Base-by-base conservation (phyloP, 2,888 invertebrate genomes). In the Lacanobia wlatinum region DNA sequence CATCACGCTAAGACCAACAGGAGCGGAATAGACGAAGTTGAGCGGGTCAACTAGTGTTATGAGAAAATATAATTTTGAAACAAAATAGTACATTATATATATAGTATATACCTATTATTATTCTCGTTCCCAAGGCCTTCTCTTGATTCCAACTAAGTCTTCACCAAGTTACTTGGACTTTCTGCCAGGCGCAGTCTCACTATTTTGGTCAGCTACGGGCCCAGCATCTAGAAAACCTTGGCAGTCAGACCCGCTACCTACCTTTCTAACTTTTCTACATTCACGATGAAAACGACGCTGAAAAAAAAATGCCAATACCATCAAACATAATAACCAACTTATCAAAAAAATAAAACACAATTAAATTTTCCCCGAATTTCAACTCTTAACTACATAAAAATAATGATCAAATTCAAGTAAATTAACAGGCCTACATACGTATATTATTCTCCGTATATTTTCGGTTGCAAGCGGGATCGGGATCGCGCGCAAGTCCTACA, bases 401-500 rank as follows among this genome's bases (percentile, higher is more conserved):
- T 84, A 76, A 70, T 73, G 64, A 70, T 68, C 62, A 67, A 75
- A 75, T 60, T 59, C 48, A 68, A 73, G 21, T 74, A 58, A 70
- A 68, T 72, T 40, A 3, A 28, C 18, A 6, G 21, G 28, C 28
- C 43, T 53, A 16, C n/a, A 34, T 67, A 59, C 48, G 53, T 78
- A 68, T 76, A 72, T 80, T 81, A 71, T 79, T 81, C 69, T 64
- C 43, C n/a, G 67, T 84, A 83, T 78, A 83, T 84, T 83, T 86
- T 84, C 78, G 66, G 83, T 64, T 87, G 85, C 84, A 87, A 65
- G 68, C 74, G 55, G 58, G 85, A 71, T 74, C 82, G 81, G 73
- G 76, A 74, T 78, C 85, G 76, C 78, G 83, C 87, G 77, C 80
- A 76, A 87, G 87, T 94, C 93, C 94, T 95, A 95, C 96, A 96